These are phyloP conservation scores for Gymnocephalus cernua DNA, from an alignment of 2,113 vertebrate genomes.

Conservation along the genomic window DNA sequence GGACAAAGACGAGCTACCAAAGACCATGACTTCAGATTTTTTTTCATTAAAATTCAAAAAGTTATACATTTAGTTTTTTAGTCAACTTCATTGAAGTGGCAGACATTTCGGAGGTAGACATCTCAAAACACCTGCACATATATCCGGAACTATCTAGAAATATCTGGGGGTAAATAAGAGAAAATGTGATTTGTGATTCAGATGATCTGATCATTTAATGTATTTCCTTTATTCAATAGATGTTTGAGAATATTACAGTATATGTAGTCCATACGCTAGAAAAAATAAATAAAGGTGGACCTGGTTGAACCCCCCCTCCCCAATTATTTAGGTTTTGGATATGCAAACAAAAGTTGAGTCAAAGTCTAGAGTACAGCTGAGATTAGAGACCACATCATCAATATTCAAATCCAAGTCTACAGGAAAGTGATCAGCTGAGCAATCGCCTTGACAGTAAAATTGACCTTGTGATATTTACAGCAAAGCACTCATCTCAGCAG, in stretches of 20 bases:
- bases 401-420: not conserved
- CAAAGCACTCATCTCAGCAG: conserved; percentile 29
- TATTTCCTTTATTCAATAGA: not conserved
- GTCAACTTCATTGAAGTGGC: not conserved
- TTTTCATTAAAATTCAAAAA: too few relatives aligned
- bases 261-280: not conserved
- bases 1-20: too few relatives aligned
- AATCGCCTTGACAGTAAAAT: conserved; percentile 4
- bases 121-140: not conserved
- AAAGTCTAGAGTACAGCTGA: not conserved
- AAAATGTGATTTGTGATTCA: not conserved
- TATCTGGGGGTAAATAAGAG: not conserved
- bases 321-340: not conserved
- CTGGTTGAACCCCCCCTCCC: too few relatives aligned
- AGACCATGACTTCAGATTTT: too few relatives aligned
- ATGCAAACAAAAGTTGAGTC: not conserved
- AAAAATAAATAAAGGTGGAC: not conserved
- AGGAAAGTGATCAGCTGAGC: not conserved
- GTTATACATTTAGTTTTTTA: not conserved
- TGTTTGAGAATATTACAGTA: not conserved
- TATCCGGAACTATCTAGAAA: not conserved
- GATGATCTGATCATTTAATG: not conserved
- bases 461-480: conserved; percentile 58
- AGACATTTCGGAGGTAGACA: not conserved
- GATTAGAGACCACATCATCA: not conserved